A percentile compares a stretch with the other conserved stretches of the same genome.
Conservation (phyloP, 2,113 vertebrate species). For the Cheirogaleus medius region DNA sequence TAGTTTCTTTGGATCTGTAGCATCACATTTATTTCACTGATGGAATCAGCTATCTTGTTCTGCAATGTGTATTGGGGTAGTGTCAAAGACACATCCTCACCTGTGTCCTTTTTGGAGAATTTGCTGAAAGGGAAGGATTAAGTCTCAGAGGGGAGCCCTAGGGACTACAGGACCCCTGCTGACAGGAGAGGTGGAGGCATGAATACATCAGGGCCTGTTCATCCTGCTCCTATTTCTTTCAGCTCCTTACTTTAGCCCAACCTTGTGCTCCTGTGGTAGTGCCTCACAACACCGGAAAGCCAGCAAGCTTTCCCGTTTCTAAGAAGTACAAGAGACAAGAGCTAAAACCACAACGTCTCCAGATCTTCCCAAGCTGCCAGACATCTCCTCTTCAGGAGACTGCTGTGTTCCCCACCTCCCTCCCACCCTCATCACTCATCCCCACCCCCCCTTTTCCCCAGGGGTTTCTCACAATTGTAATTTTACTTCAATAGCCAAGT, state of each 20-base stretch:
- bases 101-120: not conserved
- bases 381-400: fast-evolving
- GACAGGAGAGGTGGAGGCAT: not conserved
- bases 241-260: no score
- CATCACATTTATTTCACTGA: not conserved
- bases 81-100: not conserved
- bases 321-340: not conserved
- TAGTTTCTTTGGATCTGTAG: not conserved
- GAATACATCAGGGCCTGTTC: fast-evolving
- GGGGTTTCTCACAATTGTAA: not conserved
- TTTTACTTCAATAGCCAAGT: not conserved
- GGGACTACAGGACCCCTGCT: not conserved
- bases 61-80: not conserved
- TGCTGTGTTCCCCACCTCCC: not conserved
- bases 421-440: not conserved
- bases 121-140: not conserved
- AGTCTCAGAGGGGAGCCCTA: not conserved
- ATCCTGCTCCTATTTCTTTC: not conserved
- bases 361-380: not conserved
- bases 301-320: no score
- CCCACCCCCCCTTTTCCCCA: not conserved
- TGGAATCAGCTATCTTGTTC: not conserved
- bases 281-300: not conserved
- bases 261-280: not conserved
- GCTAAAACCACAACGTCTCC: not conserved